Conservation (phyloP, 2,113 vertebrate genomes). For the Myiozetetes cayanensis region DNA sequence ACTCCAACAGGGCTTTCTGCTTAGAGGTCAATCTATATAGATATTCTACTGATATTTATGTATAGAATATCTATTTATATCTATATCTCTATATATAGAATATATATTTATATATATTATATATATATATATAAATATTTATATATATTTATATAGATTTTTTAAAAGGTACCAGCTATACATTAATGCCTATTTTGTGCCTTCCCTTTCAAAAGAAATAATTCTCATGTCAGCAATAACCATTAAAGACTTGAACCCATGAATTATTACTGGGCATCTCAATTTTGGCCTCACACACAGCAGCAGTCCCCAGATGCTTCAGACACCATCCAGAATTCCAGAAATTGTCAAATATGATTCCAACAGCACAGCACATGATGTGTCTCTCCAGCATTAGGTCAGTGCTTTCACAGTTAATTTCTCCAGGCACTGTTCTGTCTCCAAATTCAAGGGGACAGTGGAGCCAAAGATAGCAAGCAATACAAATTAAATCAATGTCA, state of each 20-base stretch:
- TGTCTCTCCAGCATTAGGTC: not conserved
- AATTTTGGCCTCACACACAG: not conserved
- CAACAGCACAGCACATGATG: not conserved
- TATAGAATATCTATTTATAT: too few relatives aligned
- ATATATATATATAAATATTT: too few relatives aligned
- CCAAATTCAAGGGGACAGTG: not conserved
- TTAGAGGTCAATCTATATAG: not conserved
- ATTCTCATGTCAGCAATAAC: not conserved
- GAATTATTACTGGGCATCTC: not conserved
- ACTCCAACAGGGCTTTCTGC: not conserved
- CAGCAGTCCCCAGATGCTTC: not conserved
- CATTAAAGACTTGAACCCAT: accelerated
- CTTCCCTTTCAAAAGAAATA: not conserved
- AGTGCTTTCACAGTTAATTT: not conserved
- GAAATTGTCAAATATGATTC: not conserved
- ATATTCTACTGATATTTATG: not conserved
- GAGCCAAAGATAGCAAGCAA: not conserved
- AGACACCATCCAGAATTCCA: not conserved
- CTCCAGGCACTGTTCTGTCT: not conserved
- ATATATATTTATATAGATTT: not conserved
- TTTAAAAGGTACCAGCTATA: not conserved
- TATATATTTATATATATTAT: too few relatives aligned
- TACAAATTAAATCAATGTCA: not conserved
- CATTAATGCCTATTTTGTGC: not conserved
- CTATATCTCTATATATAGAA: too few relatives aligned